A percentile compares a stretch with the other conserved stretches of the same genome.
phyloP scores from a whole-genome alignment of 2,797 vertebrate species.

The Bucorvus abyssinicus region DNA sequence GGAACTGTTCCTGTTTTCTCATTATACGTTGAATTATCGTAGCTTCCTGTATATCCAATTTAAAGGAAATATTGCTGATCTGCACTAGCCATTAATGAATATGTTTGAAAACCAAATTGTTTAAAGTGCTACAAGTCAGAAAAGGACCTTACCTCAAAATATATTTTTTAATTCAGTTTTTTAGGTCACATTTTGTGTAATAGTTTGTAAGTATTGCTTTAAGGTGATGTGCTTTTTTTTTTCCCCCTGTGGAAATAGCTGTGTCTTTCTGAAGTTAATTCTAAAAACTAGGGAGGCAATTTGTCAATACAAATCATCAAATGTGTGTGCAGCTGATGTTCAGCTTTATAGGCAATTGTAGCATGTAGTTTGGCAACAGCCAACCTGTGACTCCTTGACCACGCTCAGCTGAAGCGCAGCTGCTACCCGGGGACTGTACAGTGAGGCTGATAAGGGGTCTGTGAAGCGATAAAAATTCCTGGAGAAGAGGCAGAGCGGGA shows the following conservation, averaged over 20 bases:
- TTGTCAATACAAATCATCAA: neutral
- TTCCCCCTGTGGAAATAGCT: neutral
- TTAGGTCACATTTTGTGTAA: neutral
- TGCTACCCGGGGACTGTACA: neutral
- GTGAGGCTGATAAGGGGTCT: neutral
- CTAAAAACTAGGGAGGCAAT: neutral
- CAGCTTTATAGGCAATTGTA: neutral
- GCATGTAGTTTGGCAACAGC: neutral
- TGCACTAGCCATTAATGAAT: neutral
- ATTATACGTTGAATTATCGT: neutral
- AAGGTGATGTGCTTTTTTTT: neutral
- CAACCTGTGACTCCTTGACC: neutral
- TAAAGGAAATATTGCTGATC: neutral
- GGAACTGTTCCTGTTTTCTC: neutral
- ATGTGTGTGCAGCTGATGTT: neutral
- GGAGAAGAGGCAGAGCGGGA: neutral
- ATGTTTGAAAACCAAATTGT: neutral
- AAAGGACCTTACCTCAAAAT: neutral
- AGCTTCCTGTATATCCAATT: neutral
- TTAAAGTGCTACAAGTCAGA: neutral
- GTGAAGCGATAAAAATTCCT: neutral
- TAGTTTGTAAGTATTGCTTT: neutral
- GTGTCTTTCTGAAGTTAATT: neutral
- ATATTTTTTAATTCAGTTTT: neutral
- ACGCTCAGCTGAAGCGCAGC: neutral